Evolutionary conservation across 2,888 invertebrate genomes (phyloP).

Genomic region (Uropetala carovei): DNA sequence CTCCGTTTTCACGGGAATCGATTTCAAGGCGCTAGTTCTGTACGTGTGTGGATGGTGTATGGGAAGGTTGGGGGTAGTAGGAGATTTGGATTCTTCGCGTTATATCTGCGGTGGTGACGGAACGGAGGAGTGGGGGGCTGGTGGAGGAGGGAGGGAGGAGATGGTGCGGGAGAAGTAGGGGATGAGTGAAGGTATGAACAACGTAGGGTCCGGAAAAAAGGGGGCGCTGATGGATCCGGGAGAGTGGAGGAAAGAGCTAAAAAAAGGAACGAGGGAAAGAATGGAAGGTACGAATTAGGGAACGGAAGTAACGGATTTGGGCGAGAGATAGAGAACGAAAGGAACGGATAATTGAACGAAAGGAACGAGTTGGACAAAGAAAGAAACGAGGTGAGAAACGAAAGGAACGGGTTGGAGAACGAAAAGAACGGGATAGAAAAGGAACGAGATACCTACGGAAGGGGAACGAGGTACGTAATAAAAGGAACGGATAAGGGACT

Average conservation of each 20-base stretch:
- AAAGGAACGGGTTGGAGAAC: too few species aligned
- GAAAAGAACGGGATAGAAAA: too few species aligned
- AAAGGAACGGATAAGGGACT: too few species aligned
- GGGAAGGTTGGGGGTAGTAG: neutral
- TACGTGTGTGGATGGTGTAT: neutral
- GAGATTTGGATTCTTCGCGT: neutral
- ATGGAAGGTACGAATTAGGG: too few species aligned
- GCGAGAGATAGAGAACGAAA: too few species aligned
- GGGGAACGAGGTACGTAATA: too few species aligned
- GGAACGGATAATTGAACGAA: too few species aligned
- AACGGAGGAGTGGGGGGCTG: neutral
- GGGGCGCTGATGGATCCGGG: neutral
- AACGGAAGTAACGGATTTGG: too few species aligned
- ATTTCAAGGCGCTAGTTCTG: constrained; percentile 1
- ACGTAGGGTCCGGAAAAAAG: neutral
- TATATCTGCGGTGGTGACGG: neutral
- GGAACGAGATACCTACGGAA: too few species aligned
- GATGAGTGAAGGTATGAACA: neutral
- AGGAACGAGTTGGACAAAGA: too few species aligned
- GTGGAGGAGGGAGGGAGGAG: neutral
- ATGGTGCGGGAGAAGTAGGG: neutral
- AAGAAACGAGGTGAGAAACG: too few species aligned
- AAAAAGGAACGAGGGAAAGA: neutral
- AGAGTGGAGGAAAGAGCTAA: neutral
- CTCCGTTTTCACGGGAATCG: neutral